Evolutionary conservation across 2,888 invertebrate genomes (phyloP).

Genomic region (Brachyopa scutellaris): DNA sequence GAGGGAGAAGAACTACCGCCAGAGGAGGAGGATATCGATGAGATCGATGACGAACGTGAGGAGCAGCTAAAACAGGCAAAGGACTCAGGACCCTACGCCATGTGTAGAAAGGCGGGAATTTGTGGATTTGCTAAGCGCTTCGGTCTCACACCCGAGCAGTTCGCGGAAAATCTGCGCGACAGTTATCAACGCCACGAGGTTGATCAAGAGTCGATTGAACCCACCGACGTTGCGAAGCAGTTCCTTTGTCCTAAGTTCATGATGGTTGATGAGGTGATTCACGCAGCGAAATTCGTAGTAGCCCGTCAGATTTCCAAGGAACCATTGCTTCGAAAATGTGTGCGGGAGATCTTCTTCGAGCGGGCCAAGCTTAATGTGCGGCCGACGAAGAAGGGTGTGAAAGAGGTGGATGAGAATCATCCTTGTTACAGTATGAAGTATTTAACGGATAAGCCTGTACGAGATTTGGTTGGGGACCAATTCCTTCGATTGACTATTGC

Average conservation of each 20-base stretch:
- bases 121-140: slow-evolving; percentile 94
- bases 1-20: slow-evolving; percentile 77
- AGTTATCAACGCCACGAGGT: slow-evolving; percentile 98
- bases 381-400: slow-evolving; percentile 95
- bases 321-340: slow-evolving; percentile 92
- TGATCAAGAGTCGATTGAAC: slow-evolving; percentile 94
- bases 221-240: slow-evolving; percentile 91
- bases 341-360: slow-evolving; percentile 94
- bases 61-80: slow-evolving; percentile 92
- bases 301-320: slow-evolving; percentile 96
- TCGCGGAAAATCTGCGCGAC: slow-evolving; percentile 97
- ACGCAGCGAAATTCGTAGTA: slow-evolving; percentile 96
- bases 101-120: slow-evolving; percentile 93
- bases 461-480: slow-evolving; percentile 94
- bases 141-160: slow-evolving; percentile 96
- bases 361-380: slow-evolving; percentile 90
- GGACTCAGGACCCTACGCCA: slow-evolving; percentile 93
- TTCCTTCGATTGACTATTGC: slow-evolving; percentile 92
- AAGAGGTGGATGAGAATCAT: slow-evolving; percentile 98
- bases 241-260: slow-evolving; percentile 87
- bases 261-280: slow-evolving; percentile 91
- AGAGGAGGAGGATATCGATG: slow-evolving; percentile 86
- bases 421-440: slow-evolving; percentile 94
- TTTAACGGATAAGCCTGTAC: slow-evolving; percentile 94
- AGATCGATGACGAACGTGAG: slow-evolving; percentile 84